A percentile compares a stretch with the other conserved stretches of the same genome.
phyloP scores from a whole-genome alignment of 2,797 vertebrate species.

The Benthosema pterotum region DNA sequence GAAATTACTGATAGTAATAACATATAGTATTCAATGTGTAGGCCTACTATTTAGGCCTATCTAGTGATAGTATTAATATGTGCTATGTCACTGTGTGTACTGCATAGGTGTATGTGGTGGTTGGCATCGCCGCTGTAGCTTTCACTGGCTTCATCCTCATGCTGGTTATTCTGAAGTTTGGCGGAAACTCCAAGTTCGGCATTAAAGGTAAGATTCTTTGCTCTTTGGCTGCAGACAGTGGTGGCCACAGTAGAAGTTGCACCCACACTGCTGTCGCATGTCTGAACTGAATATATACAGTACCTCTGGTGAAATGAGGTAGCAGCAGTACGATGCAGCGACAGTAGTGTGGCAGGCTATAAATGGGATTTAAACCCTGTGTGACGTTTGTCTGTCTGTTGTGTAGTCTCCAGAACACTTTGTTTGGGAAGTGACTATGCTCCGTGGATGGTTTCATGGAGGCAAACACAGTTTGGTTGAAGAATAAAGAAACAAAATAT shows the following conservation, averaged over 20 bases:
- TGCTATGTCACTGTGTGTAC: not conserved
- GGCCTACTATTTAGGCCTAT: too few species aligned
- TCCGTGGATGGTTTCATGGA: conserved; percentile 49
- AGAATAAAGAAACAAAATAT: not conserved
- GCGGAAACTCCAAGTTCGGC: conserved; percentile 97
- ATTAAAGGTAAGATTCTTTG: conserved; percentile 94
- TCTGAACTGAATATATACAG: too few species aligned
- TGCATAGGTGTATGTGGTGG: conserved; percentile 94
- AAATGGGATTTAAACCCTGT: not conserved
- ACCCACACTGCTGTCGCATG: too few species aligned
- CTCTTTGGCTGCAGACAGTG: not conserved
- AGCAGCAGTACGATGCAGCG: not conserved
- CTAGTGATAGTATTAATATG: too few species aligned
- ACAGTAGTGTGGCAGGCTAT: too few species aligned
- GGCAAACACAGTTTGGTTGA: conserved; percentile 11
- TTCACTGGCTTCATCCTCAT: conserved; percentile 94
- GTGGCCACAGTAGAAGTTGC: too few species aligned
- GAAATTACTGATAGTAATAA: too few species aligned
- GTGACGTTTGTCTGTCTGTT: conserved; percentile 3
- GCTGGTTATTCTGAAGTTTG: conserved; percentile 95
- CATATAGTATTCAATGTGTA: too few species aligned
- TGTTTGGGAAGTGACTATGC: not conserved
- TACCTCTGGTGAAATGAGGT: not conserved
- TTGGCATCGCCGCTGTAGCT: conserved; percentile 93
- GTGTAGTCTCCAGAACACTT: not conserved